phyloP scores from a whole-genome alignment of 2,888 invertebrate genomes.

The Microchrysa polita region DNA sequence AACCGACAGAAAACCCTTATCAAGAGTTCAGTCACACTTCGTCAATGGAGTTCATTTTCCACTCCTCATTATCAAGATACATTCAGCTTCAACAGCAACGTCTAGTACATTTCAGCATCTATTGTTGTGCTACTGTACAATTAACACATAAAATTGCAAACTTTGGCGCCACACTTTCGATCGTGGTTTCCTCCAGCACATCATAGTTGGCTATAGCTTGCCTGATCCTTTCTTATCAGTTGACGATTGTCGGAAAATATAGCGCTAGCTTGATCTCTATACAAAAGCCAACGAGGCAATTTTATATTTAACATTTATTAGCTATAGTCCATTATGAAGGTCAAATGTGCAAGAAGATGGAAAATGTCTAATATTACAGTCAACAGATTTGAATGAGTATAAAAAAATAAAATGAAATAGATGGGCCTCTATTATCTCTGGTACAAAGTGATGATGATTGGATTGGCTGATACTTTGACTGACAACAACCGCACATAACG shows the following conservation, averaged over 20 bases:
- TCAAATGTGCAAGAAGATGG: slow-evolving; percentile 22
- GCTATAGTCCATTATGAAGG: slow-evolving; percentile 14
- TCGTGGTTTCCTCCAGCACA: background rate
- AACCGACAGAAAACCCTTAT: no score
- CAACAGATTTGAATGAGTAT: background rate
- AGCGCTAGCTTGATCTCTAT: background rate
- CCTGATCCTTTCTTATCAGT: slow-evolving; percentile 14
- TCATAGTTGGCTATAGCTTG: background rate
- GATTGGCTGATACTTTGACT: background rate
- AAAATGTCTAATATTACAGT: background rate
- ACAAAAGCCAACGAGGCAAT: background rate
- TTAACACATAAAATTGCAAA: background rate
- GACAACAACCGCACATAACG: background rate
- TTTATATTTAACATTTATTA: background rate
- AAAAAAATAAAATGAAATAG: no score
- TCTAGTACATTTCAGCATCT: background rate
- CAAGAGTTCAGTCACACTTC: no score
- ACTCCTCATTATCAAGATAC: background rate
- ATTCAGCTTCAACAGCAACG: background rate
- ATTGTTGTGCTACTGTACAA: background rate
- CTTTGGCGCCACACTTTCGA: slow-evolving; percentile 8
- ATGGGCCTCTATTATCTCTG: no score
- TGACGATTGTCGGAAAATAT: background rate
- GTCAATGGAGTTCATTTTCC: no score
- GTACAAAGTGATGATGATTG: background rate